Percentiles rank a stretch among this genome's conserved stretches.
Evolutionary conservation across 2,888 invertebrate genomes (phyloP).

Genomic region (Lasioglossum zephyrum): DNA sequence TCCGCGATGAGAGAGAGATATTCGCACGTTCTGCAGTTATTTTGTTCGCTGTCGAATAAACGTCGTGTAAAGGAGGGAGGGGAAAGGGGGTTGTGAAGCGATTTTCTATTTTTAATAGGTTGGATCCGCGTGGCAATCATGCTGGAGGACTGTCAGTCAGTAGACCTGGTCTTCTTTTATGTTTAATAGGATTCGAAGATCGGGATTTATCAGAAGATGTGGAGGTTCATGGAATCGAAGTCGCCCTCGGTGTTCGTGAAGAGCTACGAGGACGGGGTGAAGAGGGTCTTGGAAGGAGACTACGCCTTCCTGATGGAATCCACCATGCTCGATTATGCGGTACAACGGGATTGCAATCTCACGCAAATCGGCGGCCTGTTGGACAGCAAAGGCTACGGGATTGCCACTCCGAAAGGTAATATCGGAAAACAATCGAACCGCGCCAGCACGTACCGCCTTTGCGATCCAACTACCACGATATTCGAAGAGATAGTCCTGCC

Average conservation of each 20-base stretch:
- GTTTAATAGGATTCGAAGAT: slow-evolving; percentile 92
- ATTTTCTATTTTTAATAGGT: not conserved
- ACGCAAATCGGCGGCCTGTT: slow-evolving; percentile 97
- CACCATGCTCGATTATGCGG: slow-evolving; percentile 97
- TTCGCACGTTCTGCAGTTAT: not conserved
- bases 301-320: slow-evolving; percentile 99
- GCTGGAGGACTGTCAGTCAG: not conserved
- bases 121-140: not conserved
- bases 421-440: slow-evolving; percentile 26
- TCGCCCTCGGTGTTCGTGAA: slow-evolving; percentile 93
- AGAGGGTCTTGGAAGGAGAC: slow-evolving; percentile 93
- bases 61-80: not conserved
- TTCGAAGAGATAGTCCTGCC: not conserved
- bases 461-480: not conserved
- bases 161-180: not conserved
- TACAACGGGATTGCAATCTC: slow-evolving; percentile 97
- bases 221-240: slow-evolving; percentile 95
- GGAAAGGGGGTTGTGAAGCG: not conserved
- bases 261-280: slow-evolving; percentile 96
- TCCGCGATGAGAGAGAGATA: not conserved
- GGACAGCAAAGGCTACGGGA: slow-evolving; percentile 96
- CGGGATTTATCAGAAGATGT: slow-evolving; percentile 96
- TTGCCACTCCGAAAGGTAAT: slow-evolving; percentile 96
- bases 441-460: slow-evolving; percentile 2
- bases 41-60: not conserved